Percentiles rank a stretch among this genome's conserved stretches.
These are phyloP conservation scores for Hydropsyche tenuis DNA, from an alignment of 1,140 invertebrate species.

Conservation along the genomic window DNA sequence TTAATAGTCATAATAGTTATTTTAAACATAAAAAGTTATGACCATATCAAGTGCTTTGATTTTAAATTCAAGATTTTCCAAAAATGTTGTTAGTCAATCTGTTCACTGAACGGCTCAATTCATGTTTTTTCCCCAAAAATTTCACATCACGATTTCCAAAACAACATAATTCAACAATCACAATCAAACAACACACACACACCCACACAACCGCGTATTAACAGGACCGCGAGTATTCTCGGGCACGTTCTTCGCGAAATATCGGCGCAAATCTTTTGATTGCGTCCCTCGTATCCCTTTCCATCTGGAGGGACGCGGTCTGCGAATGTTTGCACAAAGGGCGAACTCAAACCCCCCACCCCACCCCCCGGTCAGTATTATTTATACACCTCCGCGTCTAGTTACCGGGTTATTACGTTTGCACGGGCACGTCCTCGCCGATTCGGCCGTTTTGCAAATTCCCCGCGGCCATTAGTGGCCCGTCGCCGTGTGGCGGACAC, in stretches of 20 bases:
- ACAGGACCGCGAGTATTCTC: not conserved
- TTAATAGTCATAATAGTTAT: too few species aligned
- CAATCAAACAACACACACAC: too few species aligned
- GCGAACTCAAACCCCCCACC: too few species aligned
- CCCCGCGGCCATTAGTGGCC: conserved; percentile 15
- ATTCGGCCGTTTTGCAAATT: conserved; percentile 28
- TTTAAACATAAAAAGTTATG: too few species aligned
- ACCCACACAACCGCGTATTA: too few species aligned
- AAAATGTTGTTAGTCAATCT: too few species aligned
- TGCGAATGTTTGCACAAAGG: conserved; percentile 26
- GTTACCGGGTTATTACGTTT: conserved; percentile 31
- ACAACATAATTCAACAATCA: too few species aligned
- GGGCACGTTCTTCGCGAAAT: conserved; percentile 22
- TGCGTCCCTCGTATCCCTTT: not conserved
- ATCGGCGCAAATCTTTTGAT: conserved; percentile 28
- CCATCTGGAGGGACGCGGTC: not conserved
- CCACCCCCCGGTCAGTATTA: not conserved
- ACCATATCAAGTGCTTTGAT: too few species aligned
- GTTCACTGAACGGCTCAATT: too few species aligned
- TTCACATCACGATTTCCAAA: too few species aligned
- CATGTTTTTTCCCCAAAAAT: too few species aligned
- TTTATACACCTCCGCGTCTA: conserved; percentile 12
- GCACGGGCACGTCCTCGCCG: conserved; percentile 24
- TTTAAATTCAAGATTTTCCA: too few species aligned
- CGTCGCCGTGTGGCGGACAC: not conserved